A percentile compares a stretch with the other conserved stretches of the same genome.
Evolutionary conservation across 1,140 invertebrate species (phyloP).

Genomic region (Hestina assimilis): DNA sequence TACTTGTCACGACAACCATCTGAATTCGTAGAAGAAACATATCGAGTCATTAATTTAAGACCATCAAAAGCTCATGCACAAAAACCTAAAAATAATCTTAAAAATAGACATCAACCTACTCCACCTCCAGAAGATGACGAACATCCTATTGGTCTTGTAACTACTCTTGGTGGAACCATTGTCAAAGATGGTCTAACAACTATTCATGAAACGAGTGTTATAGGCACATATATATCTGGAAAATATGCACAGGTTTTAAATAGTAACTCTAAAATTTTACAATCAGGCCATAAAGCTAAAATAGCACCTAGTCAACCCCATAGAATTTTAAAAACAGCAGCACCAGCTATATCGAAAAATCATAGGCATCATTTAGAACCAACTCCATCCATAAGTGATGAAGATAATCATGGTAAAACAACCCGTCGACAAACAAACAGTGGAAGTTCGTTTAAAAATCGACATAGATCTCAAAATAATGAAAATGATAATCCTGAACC

Average conservation of each 20-base stretch:
- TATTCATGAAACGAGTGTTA: conserved; percentile 91
- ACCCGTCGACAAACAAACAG: conserved; percentile 75
- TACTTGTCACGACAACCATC: conserved; percentile 89
- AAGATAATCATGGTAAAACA: conserved; percentile 77
- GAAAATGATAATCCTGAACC: conserved; percentile 52
- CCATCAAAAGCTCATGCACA: conserved; percentile 71
- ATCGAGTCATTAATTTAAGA: conserved; percentile 79
- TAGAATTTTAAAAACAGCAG: conserved; percentile 86
- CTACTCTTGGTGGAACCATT: conserved; percentile 88
- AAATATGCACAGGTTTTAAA: conserved; percentile 91
- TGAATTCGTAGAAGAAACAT: conserved; percentile 88
- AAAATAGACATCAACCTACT: conserved; percentile 68
- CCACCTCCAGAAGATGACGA: conserved; percentile 75
- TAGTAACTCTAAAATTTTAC: conserved; percentile 83
- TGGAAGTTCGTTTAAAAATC: conserved; percentile 73
- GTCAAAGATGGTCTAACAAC: conserved; percentile 90
- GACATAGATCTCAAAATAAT: conserved; percentile 63
- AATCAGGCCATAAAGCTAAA: conserved; percentile 75
- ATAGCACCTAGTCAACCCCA: conserved; percentile 82
- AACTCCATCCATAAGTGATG: conserved; percentile 80
- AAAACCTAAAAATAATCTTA: conserved; percentile 68
- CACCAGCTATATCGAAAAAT: conserved; percentile 80
- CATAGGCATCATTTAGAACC: conserved; percentile 80
- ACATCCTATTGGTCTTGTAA: conserved; percentile 88
- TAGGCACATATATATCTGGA: conserved; percentile 91